Base-by-base conservation (phyloP, 1,140 invertebrate genomes). In the Lycorma delicatula region DNA sequence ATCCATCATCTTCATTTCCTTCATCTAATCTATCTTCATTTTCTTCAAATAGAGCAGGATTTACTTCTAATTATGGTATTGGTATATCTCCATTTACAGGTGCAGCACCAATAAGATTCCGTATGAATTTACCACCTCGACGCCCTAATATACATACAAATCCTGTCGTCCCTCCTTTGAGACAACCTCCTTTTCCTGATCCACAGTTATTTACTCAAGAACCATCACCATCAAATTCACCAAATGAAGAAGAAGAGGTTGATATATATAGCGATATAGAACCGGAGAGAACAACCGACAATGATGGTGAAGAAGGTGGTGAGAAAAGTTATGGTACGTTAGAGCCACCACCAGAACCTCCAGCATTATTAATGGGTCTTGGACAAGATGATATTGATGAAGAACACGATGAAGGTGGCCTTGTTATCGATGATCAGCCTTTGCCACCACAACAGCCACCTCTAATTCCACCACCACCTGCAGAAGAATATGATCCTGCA, bases 371-470 rank as follows among this genome's bases (percentile, higher is more conserved):
- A 3, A 50, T 75, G 7, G 72, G 72, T 44, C 71, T 68, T 63
- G 60, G 59, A 13, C 28, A 12, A 18, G 60, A 58, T 28, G 60
- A 61, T n/a, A 61, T 65, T 56, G 61, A 63, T 63, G 80, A 80
- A 28, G 78, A 82, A 48, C 80, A 80, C 56, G 79, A 78, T 31
- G 82, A 80, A 63, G 81, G 82, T 13, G 81, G 82, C 13, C 67
- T 85, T 23, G 77, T 84, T 1, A 84, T 83, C n/a, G 83, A 83
- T 60, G 81, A 82, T 38, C 74, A 41, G 67, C 2, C 27, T 31
- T 55, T 16, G 51, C 60, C 3, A 55, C n/a, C n/a, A n/a, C n/a
- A n/a, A n/a, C 60, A 3, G 54, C 57, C 41, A 50, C 57, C 36
- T 46, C 60, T 50, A 56, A 58, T 20, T 23, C 52, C 25, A 52